These are phyloP conservation scores for Cranoglanis bouderius DNA, from an alignment of 2,113 vertebrate species.

Conservation along the genomic window DNA sequence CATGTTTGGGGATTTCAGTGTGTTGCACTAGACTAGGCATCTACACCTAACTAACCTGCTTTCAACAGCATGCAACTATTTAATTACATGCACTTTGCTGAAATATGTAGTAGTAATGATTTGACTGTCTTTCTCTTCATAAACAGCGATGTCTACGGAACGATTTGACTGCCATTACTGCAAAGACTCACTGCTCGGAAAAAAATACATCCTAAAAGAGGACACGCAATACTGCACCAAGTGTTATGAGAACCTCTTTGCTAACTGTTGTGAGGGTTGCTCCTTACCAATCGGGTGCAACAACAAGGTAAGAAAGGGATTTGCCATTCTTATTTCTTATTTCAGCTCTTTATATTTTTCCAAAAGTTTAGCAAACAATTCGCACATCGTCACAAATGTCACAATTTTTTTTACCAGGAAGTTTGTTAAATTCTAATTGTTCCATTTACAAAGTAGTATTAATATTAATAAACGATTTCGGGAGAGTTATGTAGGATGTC, in stretches of 20 bases:
- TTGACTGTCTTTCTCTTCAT: not conserved
- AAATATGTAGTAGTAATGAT: not conserved
- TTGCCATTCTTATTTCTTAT: not conserved
- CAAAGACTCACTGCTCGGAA: conserved; percentile 86
- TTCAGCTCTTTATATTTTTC: not conserved
- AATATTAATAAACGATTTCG: no score
- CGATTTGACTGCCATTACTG: conserved; percentile 87
- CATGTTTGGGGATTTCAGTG: not conserved
- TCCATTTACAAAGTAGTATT: not conserved
- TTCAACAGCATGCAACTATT: not conserved
- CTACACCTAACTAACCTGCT: not conserved
- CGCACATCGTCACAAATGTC: not conserved
- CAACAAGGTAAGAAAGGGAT: conserved; percentile 80
- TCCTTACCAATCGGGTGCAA: conserved; percentile 83
- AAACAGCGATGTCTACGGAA: conserved; percentile 75
- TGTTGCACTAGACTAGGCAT: not conserved
- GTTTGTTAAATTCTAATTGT: not conserved
- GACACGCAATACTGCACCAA: conserved; percentile 85
- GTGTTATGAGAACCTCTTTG: conserved; percentile 88
- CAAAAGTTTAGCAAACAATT: not conserved
- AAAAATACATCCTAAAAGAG: conserved; percentile 85
- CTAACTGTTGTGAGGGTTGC: conserved; percentile 87
- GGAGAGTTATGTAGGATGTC: no score
- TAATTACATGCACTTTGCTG: not conserved
- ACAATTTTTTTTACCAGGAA: not conserved